Evolutionary conservation across 2,888 invertebrate genomes (phyloP).

Genomic region (Galerucella calmariensis): DNA sequence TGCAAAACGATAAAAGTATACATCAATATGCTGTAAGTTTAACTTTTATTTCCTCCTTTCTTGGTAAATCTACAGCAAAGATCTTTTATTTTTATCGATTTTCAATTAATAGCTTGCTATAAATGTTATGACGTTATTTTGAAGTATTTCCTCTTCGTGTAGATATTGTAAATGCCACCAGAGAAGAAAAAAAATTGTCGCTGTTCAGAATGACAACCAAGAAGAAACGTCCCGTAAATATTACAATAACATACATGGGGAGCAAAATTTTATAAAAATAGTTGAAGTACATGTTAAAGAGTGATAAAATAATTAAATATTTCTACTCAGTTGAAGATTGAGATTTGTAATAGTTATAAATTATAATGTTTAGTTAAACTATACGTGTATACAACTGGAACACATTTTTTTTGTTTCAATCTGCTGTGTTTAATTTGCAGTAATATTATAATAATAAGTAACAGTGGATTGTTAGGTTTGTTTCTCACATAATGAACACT

Average conservation of each 20-base stretch:
- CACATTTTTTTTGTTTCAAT: constrained; percentile 48
- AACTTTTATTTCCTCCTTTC: constrained; percentile 11
- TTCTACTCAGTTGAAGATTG: constrained; percentile 34
- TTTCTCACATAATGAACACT: constrained; percentile 63
- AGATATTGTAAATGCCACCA: not conserved
- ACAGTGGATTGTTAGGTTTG: constrained; percentile 52
- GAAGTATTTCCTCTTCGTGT: constrained; percentile 14
- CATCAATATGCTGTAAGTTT: constrained; percentile 6
- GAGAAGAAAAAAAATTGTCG: not conserved
- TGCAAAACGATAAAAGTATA: constrained; percentile 10
- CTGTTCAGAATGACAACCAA: too few species aligned
- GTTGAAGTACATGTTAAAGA: too few species aligned
- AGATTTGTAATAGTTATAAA: constrained; percentile 43
- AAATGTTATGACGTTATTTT: constrained; percentile 13
- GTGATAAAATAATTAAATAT: not conserved
- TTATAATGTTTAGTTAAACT: constrained; percentile 42
- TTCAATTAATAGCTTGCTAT: constrained; percentile 9
- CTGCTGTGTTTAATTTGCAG: constrained; percentile 53
- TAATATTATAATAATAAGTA: constrained; percentile 56
- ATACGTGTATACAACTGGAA: constrained; percentile 33
- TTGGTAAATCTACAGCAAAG: constrained; percentile 3
- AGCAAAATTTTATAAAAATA: too few species aligned
- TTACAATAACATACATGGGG: too few species aligned
- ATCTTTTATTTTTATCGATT: constrained; percentile 17
- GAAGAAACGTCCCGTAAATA: too few species aligned